Percentiles rank a stretch among this genome's conserved stretches.
phyloP scores from a whole-genome alignment of 1,140 invertebrate genomes.

The Rhizoglyphus robini region DNA sequence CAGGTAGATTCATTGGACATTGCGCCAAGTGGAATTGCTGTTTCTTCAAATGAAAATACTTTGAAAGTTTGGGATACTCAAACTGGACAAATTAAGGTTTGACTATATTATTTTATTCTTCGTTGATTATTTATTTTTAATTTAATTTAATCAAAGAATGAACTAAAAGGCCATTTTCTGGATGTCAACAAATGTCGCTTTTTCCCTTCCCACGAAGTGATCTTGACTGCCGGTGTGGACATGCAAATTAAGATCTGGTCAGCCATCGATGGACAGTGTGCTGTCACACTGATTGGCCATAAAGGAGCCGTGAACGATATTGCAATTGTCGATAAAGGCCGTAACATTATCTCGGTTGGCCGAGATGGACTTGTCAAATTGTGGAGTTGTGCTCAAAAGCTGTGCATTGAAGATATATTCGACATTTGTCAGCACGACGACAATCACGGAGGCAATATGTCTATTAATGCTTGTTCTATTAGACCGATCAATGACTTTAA shows the following conservation, averaged over 20 bases:
- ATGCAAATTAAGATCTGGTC: conserved; percentile 54
- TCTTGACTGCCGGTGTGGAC: conserved; percentile 52
- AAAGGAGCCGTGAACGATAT: conserved; percentile 47
- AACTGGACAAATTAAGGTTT: not conserved
- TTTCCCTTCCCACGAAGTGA: conserved; percentile 55
- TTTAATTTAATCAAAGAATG: conserved; percentile 34
- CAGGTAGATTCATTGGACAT: conserved; percentile 7
- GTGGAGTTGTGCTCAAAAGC: conserved; percentile 52
- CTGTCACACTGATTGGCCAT: conserved; percentile 51
- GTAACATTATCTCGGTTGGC: conserved; percentile 54
- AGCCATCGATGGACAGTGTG: conserved; percentile 49
- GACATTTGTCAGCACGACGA: not conserved
- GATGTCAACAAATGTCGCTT: conserved; percentile 53
- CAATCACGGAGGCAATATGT: not conserved
- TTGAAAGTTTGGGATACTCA: conserved; percentile 10
- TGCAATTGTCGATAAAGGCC: conserved; percentile 51
- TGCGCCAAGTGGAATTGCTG: conserved; percentile 5
- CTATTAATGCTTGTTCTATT: conserved; percentile 3
- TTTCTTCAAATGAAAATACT: not conserved
- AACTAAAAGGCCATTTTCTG: conserved; percentile 49
- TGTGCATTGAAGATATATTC: conserved; percentile 35
- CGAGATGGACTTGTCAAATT: conserved; percentile 53
- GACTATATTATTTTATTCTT: not conserved
- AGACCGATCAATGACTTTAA: not conserved
- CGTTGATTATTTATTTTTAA: not conserved